Conservation (phyloP, 2,888 invertebrate species). For the Sminthurides aquaticus region DNA sequence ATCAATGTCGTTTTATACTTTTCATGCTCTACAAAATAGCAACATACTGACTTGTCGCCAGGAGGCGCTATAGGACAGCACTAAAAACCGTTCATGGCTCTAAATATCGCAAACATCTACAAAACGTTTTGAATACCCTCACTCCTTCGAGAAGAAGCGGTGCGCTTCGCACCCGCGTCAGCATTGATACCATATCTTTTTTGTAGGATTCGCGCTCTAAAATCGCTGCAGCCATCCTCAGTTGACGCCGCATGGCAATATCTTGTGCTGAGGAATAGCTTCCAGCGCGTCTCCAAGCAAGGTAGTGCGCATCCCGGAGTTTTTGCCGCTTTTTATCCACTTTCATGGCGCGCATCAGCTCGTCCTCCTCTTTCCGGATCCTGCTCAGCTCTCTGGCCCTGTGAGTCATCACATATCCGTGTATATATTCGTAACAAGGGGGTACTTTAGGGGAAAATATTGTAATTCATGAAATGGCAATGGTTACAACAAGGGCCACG, state of each 20-base stretch:
- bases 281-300: constrained; percentile 39
- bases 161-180: constrained; percentile 38
- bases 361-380: constrained; percentile 38
- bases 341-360: constrained; percentile 32
- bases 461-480: too few species aligned
- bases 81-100: too few species aligned
- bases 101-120: too few species aligned
- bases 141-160: constrained; percentile 39
- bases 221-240: constrained; percentile 39
- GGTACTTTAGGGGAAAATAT: too few species aligned
- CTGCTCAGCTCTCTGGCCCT: constrained; percentile 29
- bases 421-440: background rate
- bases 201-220: constrained; percentile 36
- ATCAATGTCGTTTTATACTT: background rate
- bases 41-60: too few species aligned
- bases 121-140: constrained; percentile 19
- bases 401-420: too few species aligned
- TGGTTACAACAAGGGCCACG: too few species aligned
- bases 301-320: constrained; percentile 33
- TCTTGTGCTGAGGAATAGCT: constrained; percentile 37
- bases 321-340: constrained; percentile 35
- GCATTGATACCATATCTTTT: constrained; percentile 35
- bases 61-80: too few species aligned
- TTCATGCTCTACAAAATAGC: too few species aligned
- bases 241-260: constrained; percentile 39